These are phyloP conservation scores for Tringa solitaria DNA, from an alignment of 2,113 vertebrate species.

Conservation along the genomic window DNA sequence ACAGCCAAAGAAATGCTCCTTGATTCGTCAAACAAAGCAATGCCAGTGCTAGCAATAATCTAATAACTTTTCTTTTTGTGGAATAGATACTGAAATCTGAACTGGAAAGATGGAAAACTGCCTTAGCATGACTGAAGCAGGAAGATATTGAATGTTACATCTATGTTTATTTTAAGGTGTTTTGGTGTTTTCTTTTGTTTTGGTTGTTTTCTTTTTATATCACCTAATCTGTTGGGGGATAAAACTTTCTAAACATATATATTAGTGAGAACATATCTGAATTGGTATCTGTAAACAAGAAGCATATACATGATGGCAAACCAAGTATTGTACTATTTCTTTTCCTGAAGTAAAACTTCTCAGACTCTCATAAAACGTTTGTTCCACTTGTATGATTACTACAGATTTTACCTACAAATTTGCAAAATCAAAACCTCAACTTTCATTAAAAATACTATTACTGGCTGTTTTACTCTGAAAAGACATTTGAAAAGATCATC, in stretches of 20 bases:
- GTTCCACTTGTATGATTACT: neutral
- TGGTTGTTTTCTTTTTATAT: neutral
- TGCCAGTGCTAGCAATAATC: neutral
- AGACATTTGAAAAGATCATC: neutral
- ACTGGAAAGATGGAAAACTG: neutral
- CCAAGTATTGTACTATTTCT: neutral
- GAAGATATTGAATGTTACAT: neutral
- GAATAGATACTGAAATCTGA: neutral
- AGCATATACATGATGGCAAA: neutral
- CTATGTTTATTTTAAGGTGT: neutral
- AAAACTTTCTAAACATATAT: neutral
- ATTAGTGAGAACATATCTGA: neutral
- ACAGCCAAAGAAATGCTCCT: neutral
- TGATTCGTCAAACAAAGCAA: neutral
- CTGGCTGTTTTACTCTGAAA: neutral
- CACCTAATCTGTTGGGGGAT: neutral
- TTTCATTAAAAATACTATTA: neutral
- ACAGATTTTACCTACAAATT: neutral
- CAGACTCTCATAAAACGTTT: neutral
- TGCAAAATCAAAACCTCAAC: neutral
- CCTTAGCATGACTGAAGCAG: neutral
- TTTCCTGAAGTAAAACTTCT: neutral
- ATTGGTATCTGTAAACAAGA: neutral
- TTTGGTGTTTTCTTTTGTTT: neutral
- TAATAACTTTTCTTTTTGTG: neutral